A percentile compares a stretch with the other conserved stretches of the same genome.
phyloP scores from a whole-genome alignment of 2,888 invertebrate genomes.

The Cartodere bifasciata region DNA sequence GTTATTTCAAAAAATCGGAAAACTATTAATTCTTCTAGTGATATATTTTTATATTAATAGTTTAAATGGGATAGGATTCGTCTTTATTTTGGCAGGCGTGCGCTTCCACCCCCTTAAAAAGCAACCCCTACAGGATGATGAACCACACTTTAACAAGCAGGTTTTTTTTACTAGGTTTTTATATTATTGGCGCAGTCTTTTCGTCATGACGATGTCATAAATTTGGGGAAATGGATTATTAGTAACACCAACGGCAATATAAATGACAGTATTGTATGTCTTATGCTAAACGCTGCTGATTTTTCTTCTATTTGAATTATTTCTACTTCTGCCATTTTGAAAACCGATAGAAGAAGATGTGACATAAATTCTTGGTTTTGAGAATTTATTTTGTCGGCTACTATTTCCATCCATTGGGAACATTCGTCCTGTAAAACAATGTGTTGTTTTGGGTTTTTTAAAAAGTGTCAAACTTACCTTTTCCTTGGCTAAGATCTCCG shows the following conservation, averaged over 20 bases:
- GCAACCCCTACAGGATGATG: no score
- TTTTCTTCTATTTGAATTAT: conserved; percentile 64
- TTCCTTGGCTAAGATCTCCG: conserved; percentile 54
- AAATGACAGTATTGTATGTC: conserved; percentile 8
- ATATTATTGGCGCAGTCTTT: conserved; percentile 17
- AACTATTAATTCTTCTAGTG: conserved; percentile 12
- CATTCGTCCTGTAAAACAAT: conserved; percentile 63
- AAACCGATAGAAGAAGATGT: conserved; percentile 75
- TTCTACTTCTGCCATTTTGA: conserved; percentile 87
- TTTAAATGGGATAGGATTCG: conserved; percentile 29
- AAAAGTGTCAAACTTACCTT: conserved; percentile 44
- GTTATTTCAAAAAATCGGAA: no score
- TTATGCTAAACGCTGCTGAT: conserved; percentile 27
- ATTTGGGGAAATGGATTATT: conserved; percentile 16
- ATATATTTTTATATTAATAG: conserved; percentile 16
- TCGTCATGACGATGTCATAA: conserved; percentile 10
- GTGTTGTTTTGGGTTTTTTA: neutral
- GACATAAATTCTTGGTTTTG: conserved; percentile 76
- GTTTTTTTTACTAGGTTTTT: no score
- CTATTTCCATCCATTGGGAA: conserved; percentile 64
- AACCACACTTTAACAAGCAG: no score
- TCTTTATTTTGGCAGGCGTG: no score
- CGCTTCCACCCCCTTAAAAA: no score
- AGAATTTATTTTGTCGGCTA: conserved; percentile 74
- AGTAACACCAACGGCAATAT: conserved; percentile 11